Evolutionary conservation across 1,140 invertebrate species (phyloP), one percentile per base, ranked within the genome.

Genomic region (Calephelis nemesis): DNA sequence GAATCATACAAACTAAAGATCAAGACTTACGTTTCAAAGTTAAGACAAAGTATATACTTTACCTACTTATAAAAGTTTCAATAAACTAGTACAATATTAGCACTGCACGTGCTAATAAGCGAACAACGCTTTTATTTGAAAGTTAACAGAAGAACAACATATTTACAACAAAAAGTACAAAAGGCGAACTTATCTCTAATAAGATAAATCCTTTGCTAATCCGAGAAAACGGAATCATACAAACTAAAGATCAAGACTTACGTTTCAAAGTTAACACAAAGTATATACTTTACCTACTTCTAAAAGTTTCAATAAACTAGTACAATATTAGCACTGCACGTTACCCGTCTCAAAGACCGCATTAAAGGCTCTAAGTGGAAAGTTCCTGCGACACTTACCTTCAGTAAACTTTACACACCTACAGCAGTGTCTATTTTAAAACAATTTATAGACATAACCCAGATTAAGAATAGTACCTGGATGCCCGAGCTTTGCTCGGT

Each of bases 361-460:
- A 58, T 19, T 58, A 39, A 39, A 58, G 30, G 54, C 54, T 58
- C 54, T 39, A 12, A 58, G 54, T 58, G 54, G 54, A 58, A 58
- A 58, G 54, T 58, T 58, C 54, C 19, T 19, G 12, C 54, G 54
- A 30, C 54, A 58, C 54, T 58, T 58, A 58, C 30, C 54, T 58
- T 58, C 8, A 12, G 54, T 12, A 58, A 58, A 58, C 54, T 58
- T 58, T 39, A 12, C 12, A 58, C 54, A 39, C 19, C 54, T 30
- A 12, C 10, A 39, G 19, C 9, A 58, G 11, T 45, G 6, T 45
- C 42, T 19, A 54, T 54, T 54, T 58, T 39, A 30, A 4, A 15
- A 15, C 19, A 5, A 39, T 19, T 58, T 45, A 45, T 7, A 45
- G 8, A 45, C 42, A 7, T 50, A 13, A n/a, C 13, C 7, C 7